Base-by-base conservation (phyloP, 53 echinoderm and acorn worm species). In the Antedon mediterranea region DNA sequence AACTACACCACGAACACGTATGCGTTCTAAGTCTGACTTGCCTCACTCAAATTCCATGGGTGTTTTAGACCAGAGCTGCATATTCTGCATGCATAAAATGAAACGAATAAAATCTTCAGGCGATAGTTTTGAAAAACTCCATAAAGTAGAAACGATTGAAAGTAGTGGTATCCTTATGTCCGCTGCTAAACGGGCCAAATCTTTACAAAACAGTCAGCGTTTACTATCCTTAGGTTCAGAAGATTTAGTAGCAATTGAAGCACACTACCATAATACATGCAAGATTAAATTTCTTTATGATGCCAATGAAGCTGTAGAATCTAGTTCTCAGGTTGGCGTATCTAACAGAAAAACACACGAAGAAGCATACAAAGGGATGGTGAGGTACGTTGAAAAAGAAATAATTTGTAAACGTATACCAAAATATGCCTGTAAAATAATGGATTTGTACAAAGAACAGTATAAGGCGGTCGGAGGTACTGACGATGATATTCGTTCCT, bases 381-480 rank as follows among this genome's bases (percentile, higher is more conserved):
- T 75, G 76, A 23, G 29, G 41, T 75, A 80, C 30, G 70, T 85
- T 80, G 80, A 85, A 43, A 31, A 31, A 73, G 79, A 79, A 74
- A 75, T 85, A 15, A 74, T 85, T 70, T 34, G 34, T 3, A 85
- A 85, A 37, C 75, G 74, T 43, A 37, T 80, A 32, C 85, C 85
- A 20, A 85, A 85, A 75, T 80, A 85, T 85, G 85, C 34, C 0
- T 31, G 32, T 20, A 33, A 42, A 57, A 57, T 85, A 32, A 18
- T 85, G 31, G 57, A 85, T 30, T 57, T 80, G 80, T 85, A 85
- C 76, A 85, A 85, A 57, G 85, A 85, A 75, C 79, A 85, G 80
- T 85, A 79, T 71, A 85, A 44, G 34, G 75, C 0, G 27, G 43
- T 15, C n/a, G 72, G 78, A 74, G 78, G 83, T 41, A 31, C 71